Evolutionary conservation across 1,140 invertebrate species (phyloP), one percentile per base, ranked within the genome.

Genomic region (Lepidurus arcticus): DNA sequence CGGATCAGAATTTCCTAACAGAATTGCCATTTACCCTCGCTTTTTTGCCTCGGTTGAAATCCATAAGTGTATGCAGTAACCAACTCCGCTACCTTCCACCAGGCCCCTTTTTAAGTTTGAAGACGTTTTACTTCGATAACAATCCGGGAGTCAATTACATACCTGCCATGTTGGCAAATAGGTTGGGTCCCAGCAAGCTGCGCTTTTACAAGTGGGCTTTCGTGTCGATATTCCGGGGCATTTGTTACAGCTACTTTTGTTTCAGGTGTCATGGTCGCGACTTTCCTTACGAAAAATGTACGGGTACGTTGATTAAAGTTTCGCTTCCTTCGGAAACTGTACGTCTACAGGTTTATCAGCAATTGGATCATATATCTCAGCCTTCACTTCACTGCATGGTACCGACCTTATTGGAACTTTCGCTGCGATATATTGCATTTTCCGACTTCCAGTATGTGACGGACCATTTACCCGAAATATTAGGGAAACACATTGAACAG

Each of bases 111-210:
- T 76, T 75, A n/a, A 24, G 42, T 7, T 21, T 78, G 21, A 26
- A 73, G 76, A 76, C 45, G 16, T 77, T 78, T 43, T 73, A 44
- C 11, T 80, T 79, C 77, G 79, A 80, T 43, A 78, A 75, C 34
- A 80, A 80, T 80, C 79, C 76, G 16, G 16, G 26, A 24, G 8
- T 80, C 42, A 79, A 34, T 10, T 74, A 80, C 43, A 16, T 80
- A 10, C 79, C 79, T 26, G 44, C 74, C 24, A 44, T 74, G 16
- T 45, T 78, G 21, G 78, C 73, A 7, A 65, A 65, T 65, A 65
- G 53, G 53, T 21, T 65, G 10, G 10, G 10, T 65, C 53, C 53
- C 53, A 65, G 21, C 21, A 13, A 65, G 16, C 53, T 65, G 6
- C 53, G 53, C 16, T 65, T 65, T 65, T 65, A 65, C 53, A 65